These are phyloP conservation scores for Alloscopus bannaensis DNA, from an alignment of 2,888 invertebrate species.

Conservation along the genomic window DNA sequence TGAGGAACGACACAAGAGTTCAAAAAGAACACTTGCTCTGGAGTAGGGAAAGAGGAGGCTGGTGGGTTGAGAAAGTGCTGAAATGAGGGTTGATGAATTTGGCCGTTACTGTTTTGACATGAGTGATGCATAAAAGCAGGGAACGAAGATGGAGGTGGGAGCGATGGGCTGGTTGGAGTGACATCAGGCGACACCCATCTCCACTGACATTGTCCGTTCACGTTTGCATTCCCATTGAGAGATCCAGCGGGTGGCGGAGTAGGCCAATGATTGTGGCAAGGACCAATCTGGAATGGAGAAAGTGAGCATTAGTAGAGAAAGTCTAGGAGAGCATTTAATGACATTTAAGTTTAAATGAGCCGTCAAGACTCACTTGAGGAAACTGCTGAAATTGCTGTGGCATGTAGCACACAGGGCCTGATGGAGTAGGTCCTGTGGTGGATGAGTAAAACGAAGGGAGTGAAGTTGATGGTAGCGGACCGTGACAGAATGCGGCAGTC, in stretches of 20 bases:
- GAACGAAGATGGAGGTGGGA: constrained; percentile 55
- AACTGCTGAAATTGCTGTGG: constrained; percentile 67
- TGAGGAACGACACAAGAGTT: constrained; percentile 64
- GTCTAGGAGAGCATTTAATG: too few species aligned
- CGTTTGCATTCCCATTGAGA: constrained; percentile 53
- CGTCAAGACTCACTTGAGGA: constrained; percentile 39
- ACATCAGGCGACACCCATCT: constrained; percentile 64
- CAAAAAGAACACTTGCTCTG: constrained; percentile 59
- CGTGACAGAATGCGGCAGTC: constrained; percentile 59
- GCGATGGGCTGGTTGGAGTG: constrained; percentile 45
- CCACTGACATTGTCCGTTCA: constrained; percentile 64
- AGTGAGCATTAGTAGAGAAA: too few species aligned
- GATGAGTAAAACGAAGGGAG: constrained; percentile 59
- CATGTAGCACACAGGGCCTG: constrained; percentile 68
- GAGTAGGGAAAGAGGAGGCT: constrained; percentile 49
- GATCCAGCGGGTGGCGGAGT: constrained; percentile 52
- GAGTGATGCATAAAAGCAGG: constrained; percentile 57
- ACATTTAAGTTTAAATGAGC: too few species aligned
- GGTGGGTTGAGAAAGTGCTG: constrained; percentile 54
- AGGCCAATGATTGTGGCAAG: constrained; percentile 62
- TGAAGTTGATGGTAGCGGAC: constrained; percentile 60
- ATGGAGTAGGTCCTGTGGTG: constrained; percentile 58
- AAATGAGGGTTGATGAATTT: constrained; percentile 62
- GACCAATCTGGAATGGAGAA: constrained; percentile 46
- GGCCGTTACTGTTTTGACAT: constrained; percentile 61